Base-by-base conservation (phyloP, 2,797 vertebrate species). In the Notoglanidium macrostoma region DNA sequence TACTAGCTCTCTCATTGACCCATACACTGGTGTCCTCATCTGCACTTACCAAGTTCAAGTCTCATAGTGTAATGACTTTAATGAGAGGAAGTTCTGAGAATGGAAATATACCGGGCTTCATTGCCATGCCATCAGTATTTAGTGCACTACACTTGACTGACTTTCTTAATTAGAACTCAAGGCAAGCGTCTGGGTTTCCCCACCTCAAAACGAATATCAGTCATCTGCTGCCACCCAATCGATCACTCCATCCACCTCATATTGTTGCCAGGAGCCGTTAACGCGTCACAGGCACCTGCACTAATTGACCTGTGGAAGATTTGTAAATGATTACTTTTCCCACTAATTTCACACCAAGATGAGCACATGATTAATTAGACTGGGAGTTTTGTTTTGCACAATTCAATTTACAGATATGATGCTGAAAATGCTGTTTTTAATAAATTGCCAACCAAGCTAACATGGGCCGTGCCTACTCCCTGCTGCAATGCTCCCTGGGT, bases 281-380 rank as follows among this genome's bases (percentile, higher is more conserved):
- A 86, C 81, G 88, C 68, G 55, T 84, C 77, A 65, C 83, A 85
- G 76, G 70, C 84, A 87, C 23, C 77, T 73, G 67, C 57, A 35
- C 77, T 89, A 90, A 89, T 83, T 91, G 89, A 90, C 89, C 90
- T 90, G 63, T 80, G 86, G 68, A 84, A 49, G 90, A 86, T 89
- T 89, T 73, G 80, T 90, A 87, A 90, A 86, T 83, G 84, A 90
- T 88, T 90, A 90, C 87, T 91, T 85, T 88, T 74, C 80, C 72
- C 81, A 80, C 86, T 90, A 88, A 91, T 89, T 89, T 90, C 89
- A 89, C 90, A 89, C 86, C 26, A 17, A 83, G 82, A 87, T 85
- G 86, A 91, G 57, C 89, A 88, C 63, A 59, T 87, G 89, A 90
- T 88, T 87, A 84, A 88, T 87, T 59, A 84, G 68, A 85, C 83